Percentiles rank a stretch among this genome's conserved stretches.
Evolutionary conservation across 2,888 invertebrate genomes (phyloP).

Genomic region (Biston betularia): DNA sequence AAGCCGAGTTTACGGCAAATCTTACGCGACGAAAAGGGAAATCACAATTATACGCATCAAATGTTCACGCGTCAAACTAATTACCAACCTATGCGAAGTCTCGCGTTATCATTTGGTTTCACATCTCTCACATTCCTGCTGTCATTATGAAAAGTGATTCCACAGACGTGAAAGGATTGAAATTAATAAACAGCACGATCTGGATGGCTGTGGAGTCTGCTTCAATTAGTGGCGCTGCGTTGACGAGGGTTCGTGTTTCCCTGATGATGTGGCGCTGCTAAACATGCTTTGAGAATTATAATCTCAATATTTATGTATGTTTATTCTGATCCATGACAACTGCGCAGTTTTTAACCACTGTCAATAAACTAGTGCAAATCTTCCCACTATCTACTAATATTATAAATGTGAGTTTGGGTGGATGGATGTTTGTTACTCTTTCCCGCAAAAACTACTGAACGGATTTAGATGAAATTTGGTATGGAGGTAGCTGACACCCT

Average conservation of each 20-base stretch:
- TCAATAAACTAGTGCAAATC: neutral
- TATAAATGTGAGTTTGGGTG: no score
- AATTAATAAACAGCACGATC: conserved; percentile 42
- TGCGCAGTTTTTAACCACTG: neutral
- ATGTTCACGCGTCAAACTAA: conserved; percentile 34
- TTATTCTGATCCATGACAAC: conserved; percentile 4
- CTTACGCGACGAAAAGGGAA: conserved; percentile 30
- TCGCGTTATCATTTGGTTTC: conserved; percentile 22
- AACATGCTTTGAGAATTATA: conserved; percentile 28
- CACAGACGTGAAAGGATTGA: conserved; percentile 39
- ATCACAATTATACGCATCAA: conserved; percentile 30
- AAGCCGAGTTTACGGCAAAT: conserved; percentile 17
- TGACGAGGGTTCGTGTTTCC: conserved; percentile 58
- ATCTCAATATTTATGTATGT: conserved; percentile 20
- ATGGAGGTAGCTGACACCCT: no score
- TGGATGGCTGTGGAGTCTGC: conserved; percentile 50
- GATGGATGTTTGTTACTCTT: no score
- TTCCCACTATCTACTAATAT: neutral
- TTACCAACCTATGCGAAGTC: conserved; percentile 25
- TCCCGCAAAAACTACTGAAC: no score
- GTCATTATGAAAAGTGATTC: conserved; percentile 38
- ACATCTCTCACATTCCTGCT: conserved; percentile 23
- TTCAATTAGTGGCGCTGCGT: conserved; percentile 56
- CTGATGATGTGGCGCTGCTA: conserved; percentile 43
- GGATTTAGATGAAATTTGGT: no score